Conservation (phyloP, 2,797 vertebrate genomes). For the Strix occidentalis region DNA sequence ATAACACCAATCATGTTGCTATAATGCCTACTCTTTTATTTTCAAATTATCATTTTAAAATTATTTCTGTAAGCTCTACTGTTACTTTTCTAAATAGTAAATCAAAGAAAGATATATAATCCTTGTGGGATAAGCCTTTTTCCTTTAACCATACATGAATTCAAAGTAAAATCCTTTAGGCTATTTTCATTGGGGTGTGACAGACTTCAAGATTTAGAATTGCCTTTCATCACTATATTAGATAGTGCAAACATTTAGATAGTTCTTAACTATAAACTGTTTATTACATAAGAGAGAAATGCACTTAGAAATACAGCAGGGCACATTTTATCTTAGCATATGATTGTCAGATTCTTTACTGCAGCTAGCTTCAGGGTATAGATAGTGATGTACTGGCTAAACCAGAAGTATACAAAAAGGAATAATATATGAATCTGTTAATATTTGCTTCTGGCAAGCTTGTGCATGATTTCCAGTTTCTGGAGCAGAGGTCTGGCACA, state of each 20-base stretch:
- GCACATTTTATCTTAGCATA: slow-evolving; percentile 36
- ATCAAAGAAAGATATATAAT: slow-evolving; percentile 3
- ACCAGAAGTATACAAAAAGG: slow-evolving; percentile 52
- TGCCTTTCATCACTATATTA: slow-evolving; percentile 43
- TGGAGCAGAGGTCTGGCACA: slow-evolving; percentile 65
- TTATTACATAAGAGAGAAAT: slow-evolving; percentile 62
- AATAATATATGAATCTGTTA: slow-evolving; percentile 69
- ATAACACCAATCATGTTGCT: background rate
- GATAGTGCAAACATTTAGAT: slow-evolving; percentile 58
- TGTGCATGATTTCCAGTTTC: slow-evolving; percentile 60
- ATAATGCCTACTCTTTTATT: background rate
- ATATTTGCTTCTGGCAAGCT: slow-evolving; percentile 65
- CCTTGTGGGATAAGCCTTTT: background rate
- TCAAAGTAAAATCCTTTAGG: slow-evolving; percentile 5
- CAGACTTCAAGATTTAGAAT: slow-evolving; percentile 45
- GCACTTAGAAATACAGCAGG: slow-evolving; percentile 62
- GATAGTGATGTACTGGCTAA: slow-evolving; percentile 51
- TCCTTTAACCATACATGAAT: slow-evolving; percentile 3
- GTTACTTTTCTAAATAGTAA: slow-evolving; percentile 39
- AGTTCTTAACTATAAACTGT: slow-evolving; percentile 59
- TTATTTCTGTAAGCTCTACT: slow-evolving; percentile 22
- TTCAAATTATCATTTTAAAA: slow-evolving; percentile 20
- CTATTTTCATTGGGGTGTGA: slow-evolving; percentile 41
- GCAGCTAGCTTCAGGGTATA: slow-evolving; percentile 25
- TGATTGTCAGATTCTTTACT: slow-evolving; percentile 34